These are phyloP conservation scores for Diprion similis DNA, from an alignment of 1,140 invertebrate species.

Conservation along the genomic window DNA sequence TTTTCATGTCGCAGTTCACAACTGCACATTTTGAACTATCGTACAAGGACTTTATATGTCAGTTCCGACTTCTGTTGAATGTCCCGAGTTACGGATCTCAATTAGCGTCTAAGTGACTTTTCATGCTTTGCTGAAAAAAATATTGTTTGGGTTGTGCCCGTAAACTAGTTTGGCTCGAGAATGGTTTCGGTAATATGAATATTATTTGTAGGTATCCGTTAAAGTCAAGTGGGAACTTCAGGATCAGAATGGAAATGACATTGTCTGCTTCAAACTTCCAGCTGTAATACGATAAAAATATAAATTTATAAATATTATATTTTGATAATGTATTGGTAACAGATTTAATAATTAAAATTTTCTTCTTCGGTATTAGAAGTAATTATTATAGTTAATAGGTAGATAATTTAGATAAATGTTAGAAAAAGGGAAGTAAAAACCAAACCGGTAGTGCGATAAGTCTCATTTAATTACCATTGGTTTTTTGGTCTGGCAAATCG, in stretches of 20 bases:
- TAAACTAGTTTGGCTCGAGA: no score
- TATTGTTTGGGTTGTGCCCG: no score
- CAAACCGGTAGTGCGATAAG: not conserved
- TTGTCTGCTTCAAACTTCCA: slow-evolving; percentile 73
- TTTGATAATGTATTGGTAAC: not conserved
- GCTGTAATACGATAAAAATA: slow-evolving; percentile 64
- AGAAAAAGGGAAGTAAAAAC: slow-evolving; percentile 7
- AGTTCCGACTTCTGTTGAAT: no score
- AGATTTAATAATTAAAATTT: not conserved
- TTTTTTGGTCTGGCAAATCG: not conserved
- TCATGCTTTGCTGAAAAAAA: no score
- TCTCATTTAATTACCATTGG: not conserved
- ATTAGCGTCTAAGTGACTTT: not conserved
- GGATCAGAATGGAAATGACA: slow-evolving; percentile 65
- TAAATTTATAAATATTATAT: not conserved
- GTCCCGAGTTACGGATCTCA: not conserved
- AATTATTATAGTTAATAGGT: not conserved
- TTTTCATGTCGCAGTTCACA: no score
- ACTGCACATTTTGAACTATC: no score
- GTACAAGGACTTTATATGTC: no score
- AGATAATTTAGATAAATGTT: slow-evolving; percentile 18
- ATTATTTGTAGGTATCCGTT: slow-evolving; percentile 63
- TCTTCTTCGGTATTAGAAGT: not conserved
- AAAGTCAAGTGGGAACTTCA: slow-evolving; percentile 76
- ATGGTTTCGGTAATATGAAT: no score